phyloP scores from a whole-genome alignment of 2,797 vertebrate species.

The Australoheros facetus region DNA sequence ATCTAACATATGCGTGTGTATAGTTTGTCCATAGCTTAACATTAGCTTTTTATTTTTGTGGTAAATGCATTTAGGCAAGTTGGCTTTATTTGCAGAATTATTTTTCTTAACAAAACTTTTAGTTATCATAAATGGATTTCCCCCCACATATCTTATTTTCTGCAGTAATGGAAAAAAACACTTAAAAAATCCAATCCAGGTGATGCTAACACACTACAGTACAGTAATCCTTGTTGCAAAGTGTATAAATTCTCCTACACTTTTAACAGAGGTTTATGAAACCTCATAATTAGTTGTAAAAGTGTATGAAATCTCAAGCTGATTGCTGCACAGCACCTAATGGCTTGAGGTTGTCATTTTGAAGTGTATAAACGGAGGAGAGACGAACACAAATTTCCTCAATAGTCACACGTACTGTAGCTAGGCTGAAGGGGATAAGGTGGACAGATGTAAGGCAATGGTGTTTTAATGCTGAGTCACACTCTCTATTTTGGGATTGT shows the following conservation, averaged over 20 bases:
- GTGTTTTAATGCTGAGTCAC: conserved; percentile 60
- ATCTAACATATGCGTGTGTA: too few species aligned
- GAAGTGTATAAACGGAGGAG: conserved; percentile 17
- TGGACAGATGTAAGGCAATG: conserved; percentile 42
- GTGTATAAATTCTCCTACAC: not conserved
- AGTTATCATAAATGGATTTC: too few species aligned
- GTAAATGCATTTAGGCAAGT: too few species aligned
- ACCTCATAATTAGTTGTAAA: not conserved
- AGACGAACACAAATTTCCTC: conserved; percentile 18
- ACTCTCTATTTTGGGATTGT: conserved; percentile 61
- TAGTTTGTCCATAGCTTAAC: too few species aligned
- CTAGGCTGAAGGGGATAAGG: conserved; percentile 27
- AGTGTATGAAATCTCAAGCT: not conserved
- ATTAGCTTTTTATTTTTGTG: too few species aligned
- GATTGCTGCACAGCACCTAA: not conserved
- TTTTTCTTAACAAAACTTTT: too few species aligned
- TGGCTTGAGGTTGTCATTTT: conserved; percentile 3
- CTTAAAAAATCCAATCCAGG: not conserved
- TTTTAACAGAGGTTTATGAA: not conserved
- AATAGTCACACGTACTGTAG: conserved; percentile 4
- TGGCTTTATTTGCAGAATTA: too few species aligned
- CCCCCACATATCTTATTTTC: not conserved
- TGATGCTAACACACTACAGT: not conserved
- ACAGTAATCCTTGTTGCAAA: not conserved
- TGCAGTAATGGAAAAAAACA: not conserved